Evolutionary conservation across 2,113 vertebrate genomes (phyloP).

Genomic region (Vidua chalybeata): DNA sequence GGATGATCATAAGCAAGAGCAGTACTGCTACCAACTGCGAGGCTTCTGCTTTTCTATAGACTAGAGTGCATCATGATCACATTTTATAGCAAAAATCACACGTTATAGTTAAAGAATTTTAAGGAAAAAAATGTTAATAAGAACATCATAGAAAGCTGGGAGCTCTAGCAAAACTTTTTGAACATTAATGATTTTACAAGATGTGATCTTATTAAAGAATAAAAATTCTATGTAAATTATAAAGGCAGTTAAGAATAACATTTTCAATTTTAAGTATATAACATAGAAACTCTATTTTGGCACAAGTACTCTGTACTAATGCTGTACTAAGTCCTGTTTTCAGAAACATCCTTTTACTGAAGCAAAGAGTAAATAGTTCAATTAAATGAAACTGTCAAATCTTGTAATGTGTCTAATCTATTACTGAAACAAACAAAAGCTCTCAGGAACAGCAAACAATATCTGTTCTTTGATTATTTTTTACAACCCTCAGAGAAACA

Average conservation of each 20-base stretch:
- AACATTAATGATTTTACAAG: background rate
- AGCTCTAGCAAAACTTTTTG: background rate
- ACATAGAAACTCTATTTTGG: background rate
- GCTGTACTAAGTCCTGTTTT: background rate
- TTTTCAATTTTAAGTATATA: background rate
- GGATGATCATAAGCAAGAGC: background rate
- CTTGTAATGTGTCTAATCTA: background rate
- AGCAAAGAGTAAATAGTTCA: background rate
- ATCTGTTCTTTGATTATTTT: background rate
- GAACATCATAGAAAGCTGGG: background rate
- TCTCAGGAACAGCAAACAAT: background rate
- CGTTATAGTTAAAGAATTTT: background rate
- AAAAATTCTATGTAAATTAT: background rate
- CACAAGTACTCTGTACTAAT: background rate
- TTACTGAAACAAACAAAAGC: background rate
- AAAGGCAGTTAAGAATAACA: background rate
- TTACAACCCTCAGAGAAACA: background rate
- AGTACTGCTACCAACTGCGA: background rate
- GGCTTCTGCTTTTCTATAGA: background rate
- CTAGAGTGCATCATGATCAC: background rate
- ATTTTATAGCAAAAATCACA: background rate
- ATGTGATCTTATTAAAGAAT: background rate
- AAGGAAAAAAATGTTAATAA: background rate
- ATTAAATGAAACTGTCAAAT: background rate
- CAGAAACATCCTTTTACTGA: background rate